phyloP scores from a whole-genome alignment of 2,113 vertebrate genomes.

The Erythrocercus mccallii region DNA sequence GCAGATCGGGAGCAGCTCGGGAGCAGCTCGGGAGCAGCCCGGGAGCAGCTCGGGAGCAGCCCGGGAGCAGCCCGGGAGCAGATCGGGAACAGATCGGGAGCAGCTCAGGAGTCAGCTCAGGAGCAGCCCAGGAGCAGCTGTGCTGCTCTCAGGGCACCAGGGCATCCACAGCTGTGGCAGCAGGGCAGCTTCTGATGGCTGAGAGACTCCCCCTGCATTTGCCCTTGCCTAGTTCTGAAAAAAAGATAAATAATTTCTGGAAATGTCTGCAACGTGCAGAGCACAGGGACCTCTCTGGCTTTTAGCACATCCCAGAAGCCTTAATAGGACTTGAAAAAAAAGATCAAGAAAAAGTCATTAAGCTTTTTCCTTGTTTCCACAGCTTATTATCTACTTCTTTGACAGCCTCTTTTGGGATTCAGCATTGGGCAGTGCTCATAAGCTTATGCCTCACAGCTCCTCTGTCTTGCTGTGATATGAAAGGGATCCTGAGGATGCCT shows the following conservation, averaged over 20 bases:
- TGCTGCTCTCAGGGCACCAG: neutral
- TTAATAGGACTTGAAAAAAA: neutral
- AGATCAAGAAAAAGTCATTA: neutral
- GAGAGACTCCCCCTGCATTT: neutral
- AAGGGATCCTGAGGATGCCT: neutral
- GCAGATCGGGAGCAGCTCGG: neutral
- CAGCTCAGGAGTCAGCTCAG: neutral
- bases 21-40: no score
- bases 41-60: no score
- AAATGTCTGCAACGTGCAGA: neutral
- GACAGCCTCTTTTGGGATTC: neutral
- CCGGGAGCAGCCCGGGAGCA: no score
- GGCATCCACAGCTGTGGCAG: neutral
- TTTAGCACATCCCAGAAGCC: neutral
- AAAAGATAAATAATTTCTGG: neutral
- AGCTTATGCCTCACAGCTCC: neutral
- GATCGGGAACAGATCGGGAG: no score
- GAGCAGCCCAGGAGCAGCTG: no score
- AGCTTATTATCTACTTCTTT: neutral
- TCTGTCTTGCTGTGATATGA: neutral
- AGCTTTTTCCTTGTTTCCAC: neutral
- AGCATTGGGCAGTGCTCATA: neutral
- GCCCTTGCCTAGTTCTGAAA: neutral
- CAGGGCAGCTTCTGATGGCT: neutral
- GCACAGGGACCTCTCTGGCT: neutral